phyloP scores from a whole-genome alignment of 2,888 invertebrate species.

The Apamea epomidion region DNA sequence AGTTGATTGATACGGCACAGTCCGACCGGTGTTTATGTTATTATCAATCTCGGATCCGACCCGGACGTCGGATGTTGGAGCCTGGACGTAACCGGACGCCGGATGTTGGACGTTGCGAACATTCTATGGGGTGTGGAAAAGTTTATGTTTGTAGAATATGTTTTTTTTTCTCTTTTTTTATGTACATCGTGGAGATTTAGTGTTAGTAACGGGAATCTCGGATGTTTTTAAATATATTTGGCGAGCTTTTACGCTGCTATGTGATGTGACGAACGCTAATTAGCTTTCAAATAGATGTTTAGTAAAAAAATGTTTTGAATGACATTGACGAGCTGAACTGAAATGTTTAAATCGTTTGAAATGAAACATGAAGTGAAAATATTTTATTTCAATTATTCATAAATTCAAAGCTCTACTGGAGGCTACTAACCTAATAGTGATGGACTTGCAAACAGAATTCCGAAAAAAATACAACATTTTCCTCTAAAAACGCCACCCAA shows the following conservation, averaged over 20 bases:
- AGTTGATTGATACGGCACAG: constrained; percentile 71
- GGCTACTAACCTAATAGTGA: neutral
- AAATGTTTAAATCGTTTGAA: constrained; percentile 21
- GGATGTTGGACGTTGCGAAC: constrained; percentile 42
- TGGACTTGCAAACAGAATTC: neutral
- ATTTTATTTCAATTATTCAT: neutral
- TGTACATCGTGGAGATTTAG: neutral
- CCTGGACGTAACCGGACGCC: constrained; percentile 55
- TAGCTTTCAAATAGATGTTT: constrained; percentile 43
- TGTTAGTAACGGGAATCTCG: neutral
- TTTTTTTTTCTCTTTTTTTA: constrained; percentile 14
- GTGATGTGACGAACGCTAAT: constrained; percentile 36
- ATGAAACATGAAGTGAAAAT: constrained; percentile 20
- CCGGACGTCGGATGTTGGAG: constrained; percentile 53
- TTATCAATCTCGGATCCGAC: constrained; percentile 65
- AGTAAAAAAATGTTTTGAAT: constrained; percentile 14
- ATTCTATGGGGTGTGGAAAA: constrained; percentile 31
- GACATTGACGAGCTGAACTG: constrained; percentile 34
- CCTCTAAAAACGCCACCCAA: neutral
- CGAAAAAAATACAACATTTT: neutral
- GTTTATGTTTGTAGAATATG: neutral
- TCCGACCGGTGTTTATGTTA: constrained; percentile 65
- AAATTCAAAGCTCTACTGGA: neutral
- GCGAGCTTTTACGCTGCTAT: constrained; percentile 2
- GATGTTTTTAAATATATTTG: constrained; percentile 8